Evolutionary conservation across 2,888 invertebrate species (phyloP), one percentile per base, ranked within the genome.

Genomic region (Melinaea marsaeus): DNA sequence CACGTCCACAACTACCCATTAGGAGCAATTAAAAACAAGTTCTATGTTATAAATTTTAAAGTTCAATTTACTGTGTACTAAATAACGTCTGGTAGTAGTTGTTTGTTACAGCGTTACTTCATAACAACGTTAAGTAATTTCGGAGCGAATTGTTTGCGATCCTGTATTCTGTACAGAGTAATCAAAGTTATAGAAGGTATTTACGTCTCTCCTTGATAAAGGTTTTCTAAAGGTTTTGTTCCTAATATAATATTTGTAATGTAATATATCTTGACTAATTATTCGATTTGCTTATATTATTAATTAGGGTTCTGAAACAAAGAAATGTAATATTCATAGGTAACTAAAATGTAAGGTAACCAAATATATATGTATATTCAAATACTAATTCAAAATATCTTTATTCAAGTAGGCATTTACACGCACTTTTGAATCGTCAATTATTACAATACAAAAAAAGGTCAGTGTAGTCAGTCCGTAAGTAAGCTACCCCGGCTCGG

Each of bases 91-190:
- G 45, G 45, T 62, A 58, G 51, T 58, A 48, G 42, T 61, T 62
- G 51, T 55, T 61, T 58, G 65, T 65, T 62, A 67, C 54, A 60
- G 61, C 58, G 63, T 47, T 57, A 48, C 61, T 63, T 67, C 56
- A 60, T 65, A 67, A 65, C 60, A 62, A 58, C 61, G 67, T 67
- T 62, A 61, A 57, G 60, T 65, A 63, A 65, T 58, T 65, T 65
- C 61, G 60, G 59, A 60, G 55, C 58, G 57, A 61, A 58, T 63
- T 63, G 63, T 69, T 67, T 60, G 51, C 61, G 56, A 47, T 57
- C 60, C 59, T 61, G 61, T 58, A 63, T 56, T 61, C 58, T 51
- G 54, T 48, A 13, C 62, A 54, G 13, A 51, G 51, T 32, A 32
- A 51, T 51, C 51, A 51, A 32, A 51, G 32, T 51, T 32, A 22